Evolutionary conservation across 2,888 invertebrate species (phyloP), one percentile per base, ranked within the genome.

Genomic region (Rosalia funebris): DNA sequence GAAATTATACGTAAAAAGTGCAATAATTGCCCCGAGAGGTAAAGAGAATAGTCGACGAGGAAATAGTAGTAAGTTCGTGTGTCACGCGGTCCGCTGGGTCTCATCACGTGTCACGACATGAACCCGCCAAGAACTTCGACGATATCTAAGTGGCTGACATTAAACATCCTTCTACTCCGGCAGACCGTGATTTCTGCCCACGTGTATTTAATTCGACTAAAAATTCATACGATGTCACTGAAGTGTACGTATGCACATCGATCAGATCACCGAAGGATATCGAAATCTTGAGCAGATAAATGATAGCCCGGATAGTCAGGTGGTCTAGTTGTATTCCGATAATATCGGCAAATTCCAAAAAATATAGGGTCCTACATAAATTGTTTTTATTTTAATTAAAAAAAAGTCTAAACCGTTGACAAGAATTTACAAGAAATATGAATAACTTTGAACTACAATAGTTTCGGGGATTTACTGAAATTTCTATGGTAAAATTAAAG

Each of bases 101-200:
- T 72, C 75, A 76, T 79, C 79, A 79, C 75, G 77, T 77, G 78
- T 79, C 79, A 79, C 78, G 78, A 79, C 71, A 63, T 76, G 73
- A 76, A 77, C 77, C 73, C 76, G 71, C 72, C 69, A 71, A 69
- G 73, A 71, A 61, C 59, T 60, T 31, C 66, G 53, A 60, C 73
- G 74, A 74, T 78, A 78, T 77, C 76, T 71, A 68, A 69, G 71
- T 73, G 71, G 76, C 74, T 77, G 79, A 78, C 78, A 77, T 76
- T 76, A 72, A 76, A 78, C 78, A 78, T 76, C 72, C 71, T 69
- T 71, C 69, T 68, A 45, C 36, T 50, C 58, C 41, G 71, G 63
- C 70, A 71, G 71, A 63, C 71, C 77, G 72, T 77, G 78, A 77
- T 75, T 74, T 71, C 75, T 71, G 70, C 77, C 76, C 76, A 77